Evolutionary conservation across 2,888 invertebrate genomes (phyloP).

Genomic region (Lutraria lutraria): DNA sequence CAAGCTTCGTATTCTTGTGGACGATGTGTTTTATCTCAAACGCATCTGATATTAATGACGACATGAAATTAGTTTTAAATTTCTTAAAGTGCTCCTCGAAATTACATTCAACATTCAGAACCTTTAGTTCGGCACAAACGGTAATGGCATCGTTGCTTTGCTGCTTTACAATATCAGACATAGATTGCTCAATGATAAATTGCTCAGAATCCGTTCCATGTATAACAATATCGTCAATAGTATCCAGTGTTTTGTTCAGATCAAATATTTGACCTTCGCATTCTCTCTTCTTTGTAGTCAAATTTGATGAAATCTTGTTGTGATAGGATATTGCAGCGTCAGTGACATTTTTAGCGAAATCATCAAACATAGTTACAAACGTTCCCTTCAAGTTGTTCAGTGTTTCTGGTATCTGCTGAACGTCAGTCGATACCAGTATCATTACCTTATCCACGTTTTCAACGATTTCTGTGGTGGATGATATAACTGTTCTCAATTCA

Average conservation of each 20-base stretch:
- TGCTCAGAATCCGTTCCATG: conserved; percentile 7
- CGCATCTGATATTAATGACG: neutral
- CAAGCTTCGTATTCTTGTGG: neutral
- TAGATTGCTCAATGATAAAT: neutral
- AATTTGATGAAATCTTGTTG: neutral
- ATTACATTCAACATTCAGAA: neutral
- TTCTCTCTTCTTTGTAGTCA: neutral
- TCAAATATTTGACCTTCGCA: neutral
- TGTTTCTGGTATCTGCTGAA: neutral
- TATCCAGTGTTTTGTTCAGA: neutral
- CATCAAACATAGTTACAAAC: neutral
- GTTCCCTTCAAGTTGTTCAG: neutral
- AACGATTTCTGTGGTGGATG: neutral
- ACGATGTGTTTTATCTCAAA: neutral
- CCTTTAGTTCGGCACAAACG: neutral
- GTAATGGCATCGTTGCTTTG: neutral
- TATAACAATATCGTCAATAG: neutral
- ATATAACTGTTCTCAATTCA: neutral
- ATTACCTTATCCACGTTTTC: neutral
- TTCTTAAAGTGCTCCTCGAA: neutral
- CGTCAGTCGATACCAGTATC: neutral
- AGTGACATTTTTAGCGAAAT: neutral
- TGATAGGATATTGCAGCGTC: neutral
- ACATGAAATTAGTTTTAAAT: neutral
- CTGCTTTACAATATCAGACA: neutral